phyloP scores from a whole-genome alignment of 2,888 invertebrate species.

The Ochlodes sylvanus region DNA sequence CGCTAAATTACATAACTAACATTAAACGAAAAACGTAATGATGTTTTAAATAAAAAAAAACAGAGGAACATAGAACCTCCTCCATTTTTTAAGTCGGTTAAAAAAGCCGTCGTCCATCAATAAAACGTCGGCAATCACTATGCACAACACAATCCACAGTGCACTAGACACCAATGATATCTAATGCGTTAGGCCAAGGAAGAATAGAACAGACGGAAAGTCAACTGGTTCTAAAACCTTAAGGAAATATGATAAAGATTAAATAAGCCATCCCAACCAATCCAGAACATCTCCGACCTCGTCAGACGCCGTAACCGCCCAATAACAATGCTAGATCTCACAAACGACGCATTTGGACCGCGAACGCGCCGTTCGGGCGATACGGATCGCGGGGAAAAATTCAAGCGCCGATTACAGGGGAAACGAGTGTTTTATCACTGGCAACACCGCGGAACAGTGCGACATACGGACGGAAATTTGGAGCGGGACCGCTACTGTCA shows the following conservation, averaged over 20 bases:
- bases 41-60: no score
- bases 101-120: no score
- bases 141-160: no score
- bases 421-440: conserved; percentile 76
- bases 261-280: conserved; percentile 18
- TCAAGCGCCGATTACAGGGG: conserved; percentile 70
- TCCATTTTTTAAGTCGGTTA: no score
- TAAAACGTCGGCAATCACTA: no score
- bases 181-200: no score
- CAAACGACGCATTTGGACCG: conserved; percentile 48
- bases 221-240: no score
- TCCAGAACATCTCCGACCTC: background rate
- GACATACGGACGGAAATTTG: conserved; percentile 47
- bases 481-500: conserved; percentile 26
- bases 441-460: conserved; percentile 46
- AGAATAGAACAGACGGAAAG: no score
- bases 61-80: no score
- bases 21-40: no score
- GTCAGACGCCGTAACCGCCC: conserved; percentile 4
- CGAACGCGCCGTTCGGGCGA: conserved; percentile 48
- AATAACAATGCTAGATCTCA: conserved; percentile 41
- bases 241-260: conserved; percentile 39
- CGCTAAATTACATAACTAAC: no score
- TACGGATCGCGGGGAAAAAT: conserved; percentile 69
- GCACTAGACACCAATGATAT: no score